Evolutionary conservation across 2,797 vertebrate genomes (phyloP).

Genomic region (Periophthalmus magnuspinnatus): DNA sequence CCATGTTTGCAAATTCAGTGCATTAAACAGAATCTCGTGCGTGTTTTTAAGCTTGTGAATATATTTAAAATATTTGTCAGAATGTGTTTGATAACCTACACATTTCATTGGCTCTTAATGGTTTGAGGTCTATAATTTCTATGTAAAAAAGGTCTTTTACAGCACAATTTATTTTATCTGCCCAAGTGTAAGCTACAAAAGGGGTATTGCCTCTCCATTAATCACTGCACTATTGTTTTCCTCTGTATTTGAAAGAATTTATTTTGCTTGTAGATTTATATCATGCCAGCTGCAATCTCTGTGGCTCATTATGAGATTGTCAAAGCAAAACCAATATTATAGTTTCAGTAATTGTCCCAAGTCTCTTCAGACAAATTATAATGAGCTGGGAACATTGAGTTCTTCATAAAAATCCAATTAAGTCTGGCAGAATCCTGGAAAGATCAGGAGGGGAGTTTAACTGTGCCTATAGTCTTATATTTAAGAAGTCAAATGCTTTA

Average conservation of each 20-base stretch:
- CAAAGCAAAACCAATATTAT: constrained; percentile 44
- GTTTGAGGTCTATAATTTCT: no score
- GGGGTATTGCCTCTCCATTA: not conserved
- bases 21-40: no score
- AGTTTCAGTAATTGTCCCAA: constrained; percentile 30
- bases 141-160: no score
- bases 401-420: constrained; percentile 26
- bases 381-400: constrained; percentile 50
- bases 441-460: not conserved
- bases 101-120: no score
- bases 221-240: constrained; percentile 4
- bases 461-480: not conserved
- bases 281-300: constrained; percentile 31
- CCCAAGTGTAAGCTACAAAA: not conserved
- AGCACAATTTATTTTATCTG: not conserved
- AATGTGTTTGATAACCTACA: no score
- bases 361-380: constrained; percentile 46
- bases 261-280: constrained; percentile 42
- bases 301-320: constrained; percentile 41
- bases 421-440: not conserved
- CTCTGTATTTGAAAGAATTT: constrained; percentile 40
- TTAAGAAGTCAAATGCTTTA: not conserved
- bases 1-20: no score
- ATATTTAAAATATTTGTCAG: no score
- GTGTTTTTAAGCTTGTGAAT: no score